Base-by-base conservation (phyloP, 2,113 vertebrate species). In the Erythrocebus patas region DNA sequence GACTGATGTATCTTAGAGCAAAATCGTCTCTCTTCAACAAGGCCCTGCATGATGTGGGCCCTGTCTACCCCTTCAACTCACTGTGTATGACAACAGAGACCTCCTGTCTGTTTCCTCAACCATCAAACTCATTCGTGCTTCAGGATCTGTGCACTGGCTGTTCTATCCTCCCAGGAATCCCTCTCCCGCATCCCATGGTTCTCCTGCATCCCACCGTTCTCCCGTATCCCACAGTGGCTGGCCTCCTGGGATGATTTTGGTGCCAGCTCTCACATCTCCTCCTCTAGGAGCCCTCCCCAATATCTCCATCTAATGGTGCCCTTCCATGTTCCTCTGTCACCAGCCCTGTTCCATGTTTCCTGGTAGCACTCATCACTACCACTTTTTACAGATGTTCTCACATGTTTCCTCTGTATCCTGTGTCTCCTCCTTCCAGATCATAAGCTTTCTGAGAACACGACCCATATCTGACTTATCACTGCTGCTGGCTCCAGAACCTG, bases 1-100 rank as follows among this genome's bases (percentile, higher is more conserved):
- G 81, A 35, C 35, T 1, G 25, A 40, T 52, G 64, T 13, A 3
- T 12, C n/a, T 40, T 13, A 64, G 12, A 64, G 61, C 61, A 30
- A 30, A 30, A 64, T 64, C 5, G 0, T 64, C 12, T 13, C 12
- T 13, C 61, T 30, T 64, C 61, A 6, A 55, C 14, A 8, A 7
- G 23, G 48, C 16, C 32, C 57, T 18, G n/a, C 4, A 0, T 2
- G 10, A 9, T 3, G 18, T 1, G 5, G 20, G 40, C 8, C 55
- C 57, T 9, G 5, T 5, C 0, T 4, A 1, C 0, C 8, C 7
- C 43, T 61, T 70, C 17, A 11, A 0, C 57, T 5, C 0, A 0
- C 35, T 52, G 4, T 9, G 1, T 17, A 3, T n/a, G 35, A 76
- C n/a, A 2, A 20, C 14, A 3, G 12, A 22, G n/a, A 32, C 57